Evolutionary conservation across 2,113 vertebrate genomes (phyloP).

Genomic region (Tragelaphus strepsiceros): DNA sequence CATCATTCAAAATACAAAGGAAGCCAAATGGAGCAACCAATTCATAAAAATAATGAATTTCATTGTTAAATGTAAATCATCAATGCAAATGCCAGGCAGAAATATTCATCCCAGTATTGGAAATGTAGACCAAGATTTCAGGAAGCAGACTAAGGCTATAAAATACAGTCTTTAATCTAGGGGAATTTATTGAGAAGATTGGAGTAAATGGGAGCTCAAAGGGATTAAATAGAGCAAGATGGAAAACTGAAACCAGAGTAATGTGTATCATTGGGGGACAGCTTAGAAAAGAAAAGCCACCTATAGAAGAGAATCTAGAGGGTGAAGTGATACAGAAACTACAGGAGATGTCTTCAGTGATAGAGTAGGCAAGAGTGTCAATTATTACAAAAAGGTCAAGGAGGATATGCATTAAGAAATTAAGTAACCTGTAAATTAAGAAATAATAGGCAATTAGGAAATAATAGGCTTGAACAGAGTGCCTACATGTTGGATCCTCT

Average conservation of each 20-base stretch:
- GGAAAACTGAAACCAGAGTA: background rate
- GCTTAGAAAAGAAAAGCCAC: background rate
- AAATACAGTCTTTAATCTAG: background rate
- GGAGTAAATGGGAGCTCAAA: background rate
- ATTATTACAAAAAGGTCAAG: background rate
- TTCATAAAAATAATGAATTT: background rate
- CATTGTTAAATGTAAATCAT: background rate
- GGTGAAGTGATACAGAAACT: background rate
- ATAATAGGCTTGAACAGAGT: background rate
- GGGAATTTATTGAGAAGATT: background rate
- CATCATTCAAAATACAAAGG: background rate
- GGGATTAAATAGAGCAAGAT: background rate
- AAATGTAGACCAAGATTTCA: background rate
- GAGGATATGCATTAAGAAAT: background rate
- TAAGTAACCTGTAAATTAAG: constrained; percentile 12
- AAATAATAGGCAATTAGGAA: constrained; percentile 1
- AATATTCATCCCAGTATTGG: background rate
- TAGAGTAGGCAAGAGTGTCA: background rate
- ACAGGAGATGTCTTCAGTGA: background rate
- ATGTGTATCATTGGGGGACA: accelerated
- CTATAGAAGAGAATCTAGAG: background rate
- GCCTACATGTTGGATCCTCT: background rate
- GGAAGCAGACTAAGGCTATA: background rate
- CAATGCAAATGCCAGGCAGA: background rate
- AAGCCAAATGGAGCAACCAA: background rate